Evolutionary conservation across 2,888 invertebrate species (phyloP).

Genomic region (Campoletis raptor): DNA sequence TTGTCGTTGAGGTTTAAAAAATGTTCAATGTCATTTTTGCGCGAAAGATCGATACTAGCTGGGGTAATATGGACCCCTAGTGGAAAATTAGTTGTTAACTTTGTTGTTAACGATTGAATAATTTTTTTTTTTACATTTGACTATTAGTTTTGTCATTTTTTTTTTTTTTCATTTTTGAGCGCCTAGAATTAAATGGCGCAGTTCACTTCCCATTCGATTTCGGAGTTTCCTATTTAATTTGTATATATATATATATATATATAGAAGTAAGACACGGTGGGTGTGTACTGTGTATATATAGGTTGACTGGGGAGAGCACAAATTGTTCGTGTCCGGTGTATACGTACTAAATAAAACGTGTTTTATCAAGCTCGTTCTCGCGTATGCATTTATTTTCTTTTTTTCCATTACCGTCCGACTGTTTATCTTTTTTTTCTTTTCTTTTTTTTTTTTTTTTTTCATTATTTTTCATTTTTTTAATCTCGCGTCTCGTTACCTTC

Average conservation of each 20-base stretch:
- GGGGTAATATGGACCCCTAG: not conserved
- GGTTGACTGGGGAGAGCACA: constrained; percentile 60
- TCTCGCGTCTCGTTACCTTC: constrained; percentile 3
- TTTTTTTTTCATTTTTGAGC: not conserved
- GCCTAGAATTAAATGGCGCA: not conserved
- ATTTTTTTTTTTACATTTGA: not conserved
- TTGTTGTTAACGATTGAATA: too few relatives aligned
- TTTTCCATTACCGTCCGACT: not conserved
- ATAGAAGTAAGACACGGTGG: not conserved
- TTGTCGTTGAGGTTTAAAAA: too few relatives aligned
- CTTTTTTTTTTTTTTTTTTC: not conserved
- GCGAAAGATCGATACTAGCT: not conserved
- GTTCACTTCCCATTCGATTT: not conserved
- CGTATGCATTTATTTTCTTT: constrained; percentile 55
- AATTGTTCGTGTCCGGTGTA: constrained; percentile 70
- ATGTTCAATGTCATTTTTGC: not conserved
- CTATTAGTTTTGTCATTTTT: not conserved
- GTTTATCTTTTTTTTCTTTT: not conserved
- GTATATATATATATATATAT: constrained; percentile 10
- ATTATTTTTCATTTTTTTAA: not conserved
- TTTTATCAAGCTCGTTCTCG: constrained; percentile 65
- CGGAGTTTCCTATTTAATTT: not conserved
- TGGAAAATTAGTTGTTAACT: not conserved
- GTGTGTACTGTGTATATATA: constrained; percentile 44
- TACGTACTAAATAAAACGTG: constrained; percentile 69